A percentile compares a stretch with the other conserved stretches of the same genome.
phyloP scores from a whole-genome alignment of 2,888 invertebrate species.

The Nemoura dubitans region DNA sequence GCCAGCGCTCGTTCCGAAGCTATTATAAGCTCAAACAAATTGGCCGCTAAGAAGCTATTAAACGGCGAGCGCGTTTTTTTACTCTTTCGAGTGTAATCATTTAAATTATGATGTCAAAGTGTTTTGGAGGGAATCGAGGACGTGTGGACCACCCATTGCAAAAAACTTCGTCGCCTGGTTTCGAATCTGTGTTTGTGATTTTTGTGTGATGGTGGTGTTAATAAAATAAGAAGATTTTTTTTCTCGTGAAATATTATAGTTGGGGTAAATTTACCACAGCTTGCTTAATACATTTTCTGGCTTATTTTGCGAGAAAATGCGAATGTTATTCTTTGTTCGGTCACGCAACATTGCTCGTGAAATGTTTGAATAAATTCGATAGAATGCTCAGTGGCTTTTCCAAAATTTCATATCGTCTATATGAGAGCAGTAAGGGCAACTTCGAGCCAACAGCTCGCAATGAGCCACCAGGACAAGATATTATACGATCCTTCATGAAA shows the following conservation, averaged over 20 bases:
- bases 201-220: too few species aligned
- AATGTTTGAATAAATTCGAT: too few species aligned
- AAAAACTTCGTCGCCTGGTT: background rate
- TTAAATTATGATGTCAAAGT: slow-evolving; percentile 12
- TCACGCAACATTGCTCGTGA: background rate
- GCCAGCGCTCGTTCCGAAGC: background rate
- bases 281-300: background rate
- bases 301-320: background rate
- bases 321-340: background rate
- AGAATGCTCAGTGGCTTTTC: too few species aligned
- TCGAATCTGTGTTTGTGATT: background rate
- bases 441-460: too few species aligned
- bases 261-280: background rate
- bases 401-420: too few species aligned
- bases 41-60: slow-evolving; percentile 12
- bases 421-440: too few species aligned
- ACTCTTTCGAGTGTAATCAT: background rate
- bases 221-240: background rate
- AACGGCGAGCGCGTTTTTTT: background rate
- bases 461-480: too few species aligned
- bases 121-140: background rate
- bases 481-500: too few species aligned
- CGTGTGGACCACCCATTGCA: background rate
- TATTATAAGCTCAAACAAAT: background rate
- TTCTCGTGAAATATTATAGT: too few species aligned